Evolutionary conservation across 2,113 vertebrate species (phyloP).

Genomic region (Natator depressus): DNA sequence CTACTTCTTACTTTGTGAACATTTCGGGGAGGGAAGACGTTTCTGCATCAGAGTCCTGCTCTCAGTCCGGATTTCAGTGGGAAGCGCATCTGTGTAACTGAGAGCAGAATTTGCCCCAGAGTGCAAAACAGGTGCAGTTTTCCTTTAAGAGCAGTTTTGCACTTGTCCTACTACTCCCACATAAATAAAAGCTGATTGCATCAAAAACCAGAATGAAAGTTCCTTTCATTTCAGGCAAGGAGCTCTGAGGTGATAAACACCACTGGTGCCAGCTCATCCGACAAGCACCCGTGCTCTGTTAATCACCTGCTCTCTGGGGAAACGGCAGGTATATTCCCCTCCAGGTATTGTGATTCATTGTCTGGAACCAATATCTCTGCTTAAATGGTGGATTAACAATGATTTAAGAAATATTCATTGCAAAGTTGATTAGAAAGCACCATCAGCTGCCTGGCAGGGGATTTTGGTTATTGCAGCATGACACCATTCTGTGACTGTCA

Average conservation of each 20-base stretch:
- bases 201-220: constrained; percentile 43
- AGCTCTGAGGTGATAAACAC: constrained; percentile 64
- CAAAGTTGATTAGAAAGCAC: constrained; percentile 75
- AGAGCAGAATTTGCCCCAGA: constrained; percentile 30
- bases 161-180: not conserved
- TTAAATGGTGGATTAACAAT: constrained; percentile 69
- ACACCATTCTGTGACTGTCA: constrained; percentile 53
- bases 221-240: constrained; percentile 32
- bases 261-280: constrained; percentile 38
- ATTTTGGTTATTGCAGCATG: constrained; percentile 51
- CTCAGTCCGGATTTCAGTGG: not conserved
- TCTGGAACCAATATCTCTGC: constrained; percentile 70
- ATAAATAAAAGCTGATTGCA: constrained; percentile 74
- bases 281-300: constrained; percentile 43
- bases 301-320: constrained; percentile 62
- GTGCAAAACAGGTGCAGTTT: constrained; percentile 50
- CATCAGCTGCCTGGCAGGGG: constrained; percentile 65
- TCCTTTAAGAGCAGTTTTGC: constrained; percentile 56
- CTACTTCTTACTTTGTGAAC: not conserved
- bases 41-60: not conserved
- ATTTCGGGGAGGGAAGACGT: not conserved
- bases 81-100: not conserved
- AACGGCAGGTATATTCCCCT: constrained; percentile 65
- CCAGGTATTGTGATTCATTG: constrained; percentile 68
- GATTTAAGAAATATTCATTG: constrained; percentile 74